These are phyloP conservation scores for Drosophila cardini DNA, from an alignment of 1,140 invertebrate genomes.

Conservation along the genomic window DNA sequence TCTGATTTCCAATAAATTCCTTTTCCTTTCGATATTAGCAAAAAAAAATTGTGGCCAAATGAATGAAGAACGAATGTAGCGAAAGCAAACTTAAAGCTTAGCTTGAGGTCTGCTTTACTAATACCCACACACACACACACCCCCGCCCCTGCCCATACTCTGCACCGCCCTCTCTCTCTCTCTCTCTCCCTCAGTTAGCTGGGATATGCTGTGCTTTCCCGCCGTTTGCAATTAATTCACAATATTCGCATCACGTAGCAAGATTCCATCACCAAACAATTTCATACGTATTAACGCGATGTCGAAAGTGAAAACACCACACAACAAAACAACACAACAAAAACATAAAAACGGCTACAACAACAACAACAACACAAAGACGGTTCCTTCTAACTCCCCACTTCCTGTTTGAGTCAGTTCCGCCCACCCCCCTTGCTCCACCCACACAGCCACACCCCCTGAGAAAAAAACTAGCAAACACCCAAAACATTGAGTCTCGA, in stretches of 20 bases:
- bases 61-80: not conserved
- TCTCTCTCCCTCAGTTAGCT: not conserved
- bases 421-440: not conserved
- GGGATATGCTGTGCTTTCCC: constrained; percentile 12
- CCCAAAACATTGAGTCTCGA: constrained; percentile 8
- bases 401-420: not conserved
- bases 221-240: constrained; percentile 74
- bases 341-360: constrained; percentile 22
- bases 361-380: constrained; percentile 20
- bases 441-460: not conserved
- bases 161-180: not conserved
- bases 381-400: not conserved
- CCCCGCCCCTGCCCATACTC: too few relatives aligned
- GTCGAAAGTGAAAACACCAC: constrained; percentile 71
- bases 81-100: constrained; percentile 25
- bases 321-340: too few relatives aligned
- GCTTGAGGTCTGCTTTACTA: constrained; percentile 3
- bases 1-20: not conserved
- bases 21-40: not conserved
- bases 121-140: too few relatives aligned
- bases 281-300: constrained; percentile 82
- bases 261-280: constrained; percentile 81
- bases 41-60: not conserved
- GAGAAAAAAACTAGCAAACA: constrained; percentile 8
- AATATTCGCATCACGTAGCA: constrained; percentile 76